Percentiles rank a stretch among this genome's conserved stretches.
Conservation (phyloP, 2,797 vertebrate species). For the Channa striata region DNA sequence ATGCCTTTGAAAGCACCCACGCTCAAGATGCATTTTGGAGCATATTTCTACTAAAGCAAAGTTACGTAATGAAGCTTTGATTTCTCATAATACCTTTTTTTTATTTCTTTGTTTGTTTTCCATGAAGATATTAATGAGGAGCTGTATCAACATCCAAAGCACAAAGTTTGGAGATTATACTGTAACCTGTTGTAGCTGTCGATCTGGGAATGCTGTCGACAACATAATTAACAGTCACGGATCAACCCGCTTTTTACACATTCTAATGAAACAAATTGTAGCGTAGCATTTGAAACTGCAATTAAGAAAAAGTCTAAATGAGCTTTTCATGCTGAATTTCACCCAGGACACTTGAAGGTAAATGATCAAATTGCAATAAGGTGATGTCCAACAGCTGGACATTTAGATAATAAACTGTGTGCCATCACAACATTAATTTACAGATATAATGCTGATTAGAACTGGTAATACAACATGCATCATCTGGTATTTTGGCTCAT, state of each 20-base stretch:
- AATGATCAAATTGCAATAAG: constrained; percentile 23
- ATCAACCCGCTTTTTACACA: constrained; percentile 10
- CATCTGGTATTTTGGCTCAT: too few relatives aligned
- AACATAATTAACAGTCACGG: constrained; percentile 23
- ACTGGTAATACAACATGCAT: too few relatives aligned
- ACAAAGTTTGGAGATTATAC: neutral
- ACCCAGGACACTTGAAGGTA: constrained; percentile 38
- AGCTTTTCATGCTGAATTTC: constrained; percentile 17
- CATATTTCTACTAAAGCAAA: too few relatives aligned
- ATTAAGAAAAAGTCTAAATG: constrained; percentile 29
- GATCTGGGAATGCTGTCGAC: constrained; percentile 1
- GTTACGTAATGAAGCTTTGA: neutral
- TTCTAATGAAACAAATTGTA: constrained; percentile 44
- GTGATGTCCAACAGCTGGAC: constrained; percentile 22
- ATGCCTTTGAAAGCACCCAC: too few relatives aligned
- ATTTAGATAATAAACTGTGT: constrained; percentile 23
- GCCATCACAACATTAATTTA: neutral
- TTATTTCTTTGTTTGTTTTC: neutral
- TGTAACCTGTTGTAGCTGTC: neutral
- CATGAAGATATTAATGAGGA: neutral
- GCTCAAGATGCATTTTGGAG: too few relatives aligned
- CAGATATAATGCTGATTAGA: neutral
- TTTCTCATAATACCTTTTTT: neutral
- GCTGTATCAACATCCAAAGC: neutral
- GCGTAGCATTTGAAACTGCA: constrained; percentile 15